Conservation (phyloP, 2,888 invertebrate genomes). For the Chrysolina oricalcia region DNA sequence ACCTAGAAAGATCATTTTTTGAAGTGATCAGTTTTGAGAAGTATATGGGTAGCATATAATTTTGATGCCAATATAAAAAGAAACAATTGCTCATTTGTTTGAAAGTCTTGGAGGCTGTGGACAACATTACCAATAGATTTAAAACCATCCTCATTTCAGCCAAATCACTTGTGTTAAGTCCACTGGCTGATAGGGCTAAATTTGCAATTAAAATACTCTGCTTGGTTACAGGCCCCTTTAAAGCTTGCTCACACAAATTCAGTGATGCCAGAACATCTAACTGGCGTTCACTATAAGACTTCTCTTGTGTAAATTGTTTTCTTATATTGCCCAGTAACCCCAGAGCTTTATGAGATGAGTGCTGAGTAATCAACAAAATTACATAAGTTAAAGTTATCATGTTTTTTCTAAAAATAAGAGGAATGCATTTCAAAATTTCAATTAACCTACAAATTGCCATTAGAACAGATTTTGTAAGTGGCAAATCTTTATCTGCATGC, state of each 20-base stretch:
- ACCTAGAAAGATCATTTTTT: constrained; percentile 78
- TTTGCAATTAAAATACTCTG: constrained; percentile 67
- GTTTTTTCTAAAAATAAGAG: constrained; percentile 81
- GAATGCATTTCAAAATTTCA: constrained; percentile 86
- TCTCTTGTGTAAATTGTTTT: constrained; percentile 76
- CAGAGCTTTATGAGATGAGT: constrained; percentile 84
- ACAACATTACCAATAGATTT: constrained; percentile 79
- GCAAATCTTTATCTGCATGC: constrained; percentile 81
- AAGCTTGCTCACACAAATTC: constrained; percentile 81
- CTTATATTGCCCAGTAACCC: constrained; percentile 80
- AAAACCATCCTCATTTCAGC: constrained; percentile 77
- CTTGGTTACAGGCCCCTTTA: constrained; percentile 74
- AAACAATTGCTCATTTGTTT: constrained; percentile 81
- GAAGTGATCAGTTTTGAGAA: constrained; percentile 82
- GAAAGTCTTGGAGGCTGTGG: constrained; percentile 76
- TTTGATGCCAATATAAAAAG: constrained; percentile 88
- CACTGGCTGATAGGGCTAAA: constrained; percentile 73
- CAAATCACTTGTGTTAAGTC: constrained; percentile 78
- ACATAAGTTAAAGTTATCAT: constrained; percentile 82
- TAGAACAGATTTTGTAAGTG: constrained; percentile 85
- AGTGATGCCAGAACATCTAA: constrained; percentile 84
- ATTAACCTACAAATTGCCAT: constrained; percentile 85
- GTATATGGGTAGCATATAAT: constrained; percentile 81
- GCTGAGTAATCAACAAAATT: constrained; percentile 85
- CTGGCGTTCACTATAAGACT: constrained; percentile 79